Base-by-base conservation (phyloP, 2,797 vertebrate genomes). In the Dendrocincla fuliginosa region DNA sequence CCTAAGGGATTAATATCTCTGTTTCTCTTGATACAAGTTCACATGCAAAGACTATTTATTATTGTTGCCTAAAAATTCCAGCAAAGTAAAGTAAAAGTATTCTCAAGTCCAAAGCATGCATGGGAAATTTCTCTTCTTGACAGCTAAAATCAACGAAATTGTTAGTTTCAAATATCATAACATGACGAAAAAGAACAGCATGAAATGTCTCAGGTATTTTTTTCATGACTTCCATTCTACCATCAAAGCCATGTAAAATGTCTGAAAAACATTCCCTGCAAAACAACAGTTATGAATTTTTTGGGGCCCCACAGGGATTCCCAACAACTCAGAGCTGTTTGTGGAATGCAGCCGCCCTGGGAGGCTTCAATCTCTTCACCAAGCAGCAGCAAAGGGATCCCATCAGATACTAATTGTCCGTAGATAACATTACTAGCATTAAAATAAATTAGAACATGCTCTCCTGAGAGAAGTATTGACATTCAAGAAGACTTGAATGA, bases 11-110 rank as follows among this genome's bases (percentile, higher is more conserved):
- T 89, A 90, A 73, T 77, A 84, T 64, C 47, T 75, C 50, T 90
- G 33, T 90, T 94, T 87, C 80, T 93, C 80, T 94, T 94, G 74
- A 93, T 90, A 52, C 59, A 91, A 96, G 90, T 93, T 96, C 93
- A 95, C 91, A 97, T 60, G 56, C 83, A 84, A 91, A 81, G 74
- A 76, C 52, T 94, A 94, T 96, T 96, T 97, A 93, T 97, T 96
- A 93, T 95, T 96, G 85, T 90, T 95, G 77, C 77, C 82, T 92
- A 95, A 92, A 94, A 95, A 88, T 74, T 93, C 89, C 91, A 90
- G 47, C 53, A 46, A 89, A 87, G 73, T 67, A 90, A 61, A 90
- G 70, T 63, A 92, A 55, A 89, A 95, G 41, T 50, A 79, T 86
- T 93, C 59, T 94, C 56, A 88, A 93, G 74, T 80, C 63, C 71